Base-by-base conservation (phyloP, 2,888 invertebrate species). In the Steinernema scapterisci region DNA sequence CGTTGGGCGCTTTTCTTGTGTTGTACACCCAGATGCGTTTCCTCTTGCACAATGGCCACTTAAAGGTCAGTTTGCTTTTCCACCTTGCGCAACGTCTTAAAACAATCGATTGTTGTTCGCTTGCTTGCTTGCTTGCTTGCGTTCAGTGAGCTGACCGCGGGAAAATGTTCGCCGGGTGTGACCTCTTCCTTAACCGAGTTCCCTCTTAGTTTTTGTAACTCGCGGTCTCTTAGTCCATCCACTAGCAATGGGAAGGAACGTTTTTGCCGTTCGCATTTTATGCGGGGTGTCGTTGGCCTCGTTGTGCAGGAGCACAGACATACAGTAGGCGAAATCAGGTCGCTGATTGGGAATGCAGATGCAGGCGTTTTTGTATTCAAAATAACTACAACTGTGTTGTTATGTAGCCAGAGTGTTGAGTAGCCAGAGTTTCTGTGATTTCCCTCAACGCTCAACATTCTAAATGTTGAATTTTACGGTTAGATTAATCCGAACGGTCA, bases 261-360 rank as follows among this genome's bases (percentile, higher is more conserved):
- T 48, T 16, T 48, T 48, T 48, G n/a, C 16, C 48, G 13, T 9
- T 38, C 48, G 48, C 13, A 48, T 48, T 48, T 48, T 48, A 16
- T 48, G 5, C 48, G n/a, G 9, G 19, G 16, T 48, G n/a, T 16
- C 48, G 48, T 48, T 48, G 48, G 48, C 48, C 48, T 48, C 48
- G 48, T 48, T 48, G 16, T 63, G 63, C 63, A 27, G n/a, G 19
- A 63, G 23, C 23, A 13, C 7, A 16, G 38, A 25, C 23, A 63
- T 63, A 31, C 27, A 27, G 31, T 38, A 63, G 27, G 38, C 21
- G 63, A 63, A 63, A 63, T 31, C 25, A 63, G 63, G 63, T 63
- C 63, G 31, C 16, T 16, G 38, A 6, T 27, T 31, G 63, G 31
- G 63, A 25, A 63, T 63, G 63, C 63, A 25, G 63, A 27, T 63